These are phyloP conservation scores for Semaprochilodus insignis DNA, from an alignment of 2,797 vertebrate species.

Conservation along the genomic window DNA sequence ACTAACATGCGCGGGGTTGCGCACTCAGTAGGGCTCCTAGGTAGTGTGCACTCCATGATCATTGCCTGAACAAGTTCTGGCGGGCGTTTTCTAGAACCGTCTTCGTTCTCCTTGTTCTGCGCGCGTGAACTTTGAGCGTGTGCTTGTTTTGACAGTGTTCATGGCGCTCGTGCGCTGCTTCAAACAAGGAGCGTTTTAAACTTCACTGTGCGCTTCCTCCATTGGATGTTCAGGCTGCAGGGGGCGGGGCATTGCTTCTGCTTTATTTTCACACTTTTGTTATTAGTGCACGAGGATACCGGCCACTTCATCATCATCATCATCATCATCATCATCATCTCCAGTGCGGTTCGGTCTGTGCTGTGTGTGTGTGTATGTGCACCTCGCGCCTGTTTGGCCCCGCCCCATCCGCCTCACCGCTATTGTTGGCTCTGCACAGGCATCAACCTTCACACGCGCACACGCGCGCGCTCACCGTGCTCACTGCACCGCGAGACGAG, in stretches of 20 bases:
- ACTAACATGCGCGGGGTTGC: not conserved
- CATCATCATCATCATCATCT: not conserved
- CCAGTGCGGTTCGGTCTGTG: not conserved
- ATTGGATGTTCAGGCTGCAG: not conserved
- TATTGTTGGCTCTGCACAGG: constrained; percentile 46
- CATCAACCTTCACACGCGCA: constrained; percentile 53
- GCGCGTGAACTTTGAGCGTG: no score
- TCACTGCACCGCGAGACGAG: constrained; percentile 5
- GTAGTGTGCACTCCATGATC: not conserved
- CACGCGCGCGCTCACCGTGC: constrained; percentile 18
- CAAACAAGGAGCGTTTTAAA: not conserved
- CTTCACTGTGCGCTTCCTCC: not conserved
- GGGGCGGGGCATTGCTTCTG: not conserved
- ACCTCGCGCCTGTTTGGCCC: not conserved
- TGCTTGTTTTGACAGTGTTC: no score
- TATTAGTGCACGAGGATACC: not conserved
- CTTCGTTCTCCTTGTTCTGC: no score
- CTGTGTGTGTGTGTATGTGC: not conserved
- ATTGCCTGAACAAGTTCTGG: not conserved
- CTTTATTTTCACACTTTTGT: not conserved
- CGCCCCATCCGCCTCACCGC: constrained; percentile 40
- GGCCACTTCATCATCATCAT: not conserved
- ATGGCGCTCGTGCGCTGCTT: not conserved
- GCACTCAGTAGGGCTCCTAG: not conserved
- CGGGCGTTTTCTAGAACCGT: no score